These are phyloP conservation scores for Drosophila repletoides DNA, from an alignment of 1,140 invertebrate species.

Conservation along the genomic window DNA sequence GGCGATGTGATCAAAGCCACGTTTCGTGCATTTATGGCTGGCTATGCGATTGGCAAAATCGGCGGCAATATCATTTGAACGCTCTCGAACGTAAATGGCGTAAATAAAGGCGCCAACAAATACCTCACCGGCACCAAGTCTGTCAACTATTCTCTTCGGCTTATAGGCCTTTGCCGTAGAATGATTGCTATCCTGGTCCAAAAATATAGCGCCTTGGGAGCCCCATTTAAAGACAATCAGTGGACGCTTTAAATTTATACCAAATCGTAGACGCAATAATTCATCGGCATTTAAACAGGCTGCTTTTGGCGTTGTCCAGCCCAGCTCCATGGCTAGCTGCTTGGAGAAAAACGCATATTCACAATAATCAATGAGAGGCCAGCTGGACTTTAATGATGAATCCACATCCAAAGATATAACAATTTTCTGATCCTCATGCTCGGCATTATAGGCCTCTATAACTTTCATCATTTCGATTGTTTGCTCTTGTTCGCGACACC, in stretches of 20 bases:
- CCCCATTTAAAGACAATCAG: constrained; percentile 87
- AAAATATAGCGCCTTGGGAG: constrained; percentile 85
- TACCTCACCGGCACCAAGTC: constrained; percentile 87
- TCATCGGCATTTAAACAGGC: constrained; percentile 28
- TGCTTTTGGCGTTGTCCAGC: constrained; percentile 17
- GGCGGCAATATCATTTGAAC: constrained; percentile 69
- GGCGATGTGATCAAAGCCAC: constrained; percentile 77
- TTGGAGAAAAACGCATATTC: constrained; percentile 87
- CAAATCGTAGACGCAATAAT: constrained; percentile 13
- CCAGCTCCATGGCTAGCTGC: constrained; percentile 8
- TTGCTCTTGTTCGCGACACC: constrained; percentile 84
- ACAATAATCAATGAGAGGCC: constrained; percentile 44
- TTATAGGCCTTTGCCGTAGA: constrained; percentile 83
- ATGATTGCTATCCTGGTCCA: constrained; percentile 82
- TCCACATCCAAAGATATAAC: constrained; percentile 86
- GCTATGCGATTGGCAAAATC: constrained; percentile 85
- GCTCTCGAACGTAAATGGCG: constrained; percentile 41
- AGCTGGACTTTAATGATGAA: constrained; percentile 82
- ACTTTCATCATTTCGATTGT: constrained; percentile 85
- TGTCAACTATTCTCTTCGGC: constrained; percentile 84
- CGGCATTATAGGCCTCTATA: constrained; percentile 83
- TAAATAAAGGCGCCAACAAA: constrained; percentile 86
- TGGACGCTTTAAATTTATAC: constrained; percentile 22
- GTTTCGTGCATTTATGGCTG: constrained; percentile 85
- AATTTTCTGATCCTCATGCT: constrained; percentile 64